These are phyloP conservation scores for Dryococelus australis DNA, from an alignment of 2,888 invertebrate genomes.

Conservation along the genomic window DNA sequence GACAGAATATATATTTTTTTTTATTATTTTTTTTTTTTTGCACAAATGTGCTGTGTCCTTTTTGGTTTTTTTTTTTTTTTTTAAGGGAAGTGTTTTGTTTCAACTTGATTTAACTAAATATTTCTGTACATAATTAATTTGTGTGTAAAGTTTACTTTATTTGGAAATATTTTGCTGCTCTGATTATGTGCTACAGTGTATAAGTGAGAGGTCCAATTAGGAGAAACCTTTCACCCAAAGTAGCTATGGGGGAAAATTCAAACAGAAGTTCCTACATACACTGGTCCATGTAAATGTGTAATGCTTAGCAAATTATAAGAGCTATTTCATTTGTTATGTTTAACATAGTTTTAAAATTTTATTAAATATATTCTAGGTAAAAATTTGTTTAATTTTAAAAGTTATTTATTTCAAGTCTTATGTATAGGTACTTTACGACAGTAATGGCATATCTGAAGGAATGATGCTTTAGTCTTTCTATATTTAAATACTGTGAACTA, in stretches of 20 bases:
- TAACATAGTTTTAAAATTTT: background rate
- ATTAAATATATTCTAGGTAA: background rate
- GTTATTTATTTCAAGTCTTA: background rate
- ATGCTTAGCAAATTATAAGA: background rate
- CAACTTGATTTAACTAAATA: too few species aligned
- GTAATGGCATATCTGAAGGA: background rate
- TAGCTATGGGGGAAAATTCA: background rate
- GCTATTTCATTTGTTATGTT: background rate
- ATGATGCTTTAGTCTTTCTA: background rate
- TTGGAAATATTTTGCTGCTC: too few species aligned
- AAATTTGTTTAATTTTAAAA: background rate
- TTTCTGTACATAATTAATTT: too few species aligned
- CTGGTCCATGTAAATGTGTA: background rate
- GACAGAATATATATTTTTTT: too few species aligned
- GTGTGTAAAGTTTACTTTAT: too few species aligned
- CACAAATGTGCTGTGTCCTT: too few species aligned
- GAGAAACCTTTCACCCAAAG: too few species aligned
- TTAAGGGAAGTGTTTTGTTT: too few species aligned
- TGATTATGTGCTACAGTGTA: too few species aligned
- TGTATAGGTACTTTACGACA: background rate
- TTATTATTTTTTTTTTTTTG: too few species aligned
- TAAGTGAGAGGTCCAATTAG: too few species aligned
- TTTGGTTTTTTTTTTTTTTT: too few species aligned
- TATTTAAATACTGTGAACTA: background rate
- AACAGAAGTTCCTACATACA: background rate